These are phyloP conservation scores for Apteryx owenii DNA, from an alignment of 2,113 vertebrate species.

Conservation along the genomic window DNA sequence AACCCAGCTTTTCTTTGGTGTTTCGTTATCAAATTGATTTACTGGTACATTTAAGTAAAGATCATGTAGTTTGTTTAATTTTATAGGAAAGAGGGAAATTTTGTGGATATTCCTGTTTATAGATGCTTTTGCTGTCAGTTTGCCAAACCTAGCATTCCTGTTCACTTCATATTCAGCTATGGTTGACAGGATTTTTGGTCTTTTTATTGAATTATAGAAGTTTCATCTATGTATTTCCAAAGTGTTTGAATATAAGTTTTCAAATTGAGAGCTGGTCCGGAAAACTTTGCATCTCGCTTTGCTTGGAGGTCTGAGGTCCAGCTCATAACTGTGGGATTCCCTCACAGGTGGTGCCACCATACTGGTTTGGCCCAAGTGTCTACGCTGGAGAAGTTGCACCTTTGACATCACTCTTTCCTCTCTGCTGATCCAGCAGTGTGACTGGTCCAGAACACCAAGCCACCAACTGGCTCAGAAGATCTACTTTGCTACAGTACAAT, in stretches of 20 bases:
- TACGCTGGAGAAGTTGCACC: neutral
- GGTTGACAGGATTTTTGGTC: neutral
- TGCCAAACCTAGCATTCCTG: neutral
- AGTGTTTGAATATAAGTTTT: neutral
- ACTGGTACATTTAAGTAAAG: neutral
- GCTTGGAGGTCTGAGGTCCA: neutral
- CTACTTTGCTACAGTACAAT: neutral
- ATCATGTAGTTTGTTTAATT: neutral
- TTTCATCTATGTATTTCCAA: neutral
- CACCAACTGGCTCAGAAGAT: neutral
- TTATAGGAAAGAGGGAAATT: neutral
- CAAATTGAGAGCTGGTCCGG: neutral
- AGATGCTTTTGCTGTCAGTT: neutral
- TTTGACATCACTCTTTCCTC: no score
- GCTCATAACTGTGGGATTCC: neutral
- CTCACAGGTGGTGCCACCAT: neutral
- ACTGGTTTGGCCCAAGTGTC: neutral
- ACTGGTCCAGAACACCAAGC: neutral
- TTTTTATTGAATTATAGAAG: neutral
- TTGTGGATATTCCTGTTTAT: neutral
- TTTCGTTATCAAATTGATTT: neutral
- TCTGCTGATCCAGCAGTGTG: accelerated
- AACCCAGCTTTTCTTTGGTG: neutral
- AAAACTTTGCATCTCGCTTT: neutral
- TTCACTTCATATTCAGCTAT: neutral